These are phyloP conservation scores for Eupithecia dodoneata DNA, from an alignment of 2,888 invertebrate genomes.

Conservation along the genomic window DNA sequence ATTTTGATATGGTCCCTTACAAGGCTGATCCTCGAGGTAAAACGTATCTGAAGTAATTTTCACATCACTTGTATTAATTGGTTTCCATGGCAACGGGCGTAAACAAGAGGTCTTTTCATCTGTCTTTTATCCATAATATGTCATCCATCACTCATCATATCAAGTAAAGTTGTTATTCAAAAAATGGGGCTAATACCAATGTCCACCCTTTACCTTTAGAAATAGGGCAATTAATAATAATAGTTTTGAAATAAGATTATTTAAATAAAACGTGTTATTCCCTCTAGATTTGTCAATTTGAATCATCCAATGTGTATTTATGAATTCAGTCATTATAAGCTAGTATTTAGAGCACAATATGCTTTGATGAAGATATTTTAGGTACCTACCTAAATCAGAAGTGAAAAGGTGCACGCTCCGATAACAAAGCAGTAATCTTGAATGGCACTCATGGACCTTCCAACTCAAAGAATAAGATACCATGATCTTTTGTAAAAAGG, in stretches of 20 bases:
- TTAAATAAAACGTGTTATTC: neutral
- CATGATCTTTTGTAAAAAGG: neutral
- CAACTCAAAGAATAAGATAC: neutral
- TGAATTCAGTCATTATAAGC: neutral
- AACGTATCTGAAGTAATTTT: too few relatives aligned
- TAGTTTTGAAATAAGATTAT: neutral
- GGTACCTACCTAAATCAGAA: neutral
- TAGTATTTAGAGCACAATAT: neutral
- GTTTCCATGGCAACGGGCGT: too few relatives aligned
- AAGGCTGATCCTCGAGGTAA: too few relatives aligned
- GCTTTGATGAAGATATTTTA: neutral
- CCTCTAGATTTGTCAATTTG: neutral
- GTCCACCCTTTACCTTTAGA: too few relatives aligned
- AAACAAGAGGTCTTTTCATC: too few relatives aligned
- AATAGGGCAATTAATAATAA: neutral
- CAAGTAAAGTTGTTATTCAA: too few relatives aligned
- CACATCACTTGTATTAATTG: too few relatives aligned
- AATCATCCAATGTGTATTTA: neutral
- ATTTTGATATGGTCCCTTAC: too few relatives aligned
- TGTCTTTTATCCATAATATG: too few relatives aligned
- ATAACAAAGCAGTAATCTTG: neutral
- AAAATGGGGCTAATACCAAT: too few relatives aligned
- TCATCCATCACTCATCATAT: too few relatives aligned
- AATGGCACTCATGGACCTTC: slow-evolving; percentile 5
- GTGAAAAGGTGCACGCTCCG: neutral